These are phyloP conservation scores for Hemicrepidius hirtus DNA, from an alignment of 2,888 invertebrate species.

Conservation along the genomic window DNA sequence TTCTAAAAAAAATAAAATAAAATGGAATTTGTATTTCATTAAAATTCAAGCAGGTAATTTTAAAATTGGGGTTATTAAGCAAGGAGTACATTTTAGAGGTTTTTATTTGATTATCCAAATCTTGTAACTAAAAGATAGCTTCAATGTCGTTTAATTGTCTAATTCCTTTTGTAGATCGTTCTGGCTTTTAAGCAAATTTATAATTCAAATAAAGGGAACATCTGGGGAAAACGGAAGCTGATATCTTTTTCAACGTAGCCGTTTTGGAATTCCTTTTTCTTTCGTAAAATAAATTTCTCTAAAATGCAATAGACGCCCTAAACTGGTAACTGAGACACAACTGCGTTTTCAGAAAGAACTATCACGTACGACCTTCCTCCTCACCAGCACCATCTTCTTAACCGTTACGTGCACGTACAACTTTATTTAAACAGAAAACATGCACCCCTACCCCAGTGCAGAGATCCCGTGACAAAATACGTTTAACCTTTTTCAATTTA, in stretches of 20 bases:
- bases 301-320: conserved; percentile 47
- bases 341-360: conserved; percentile 49
- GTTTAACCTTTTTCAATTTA: conserved; percentile 61
- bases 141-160: conserved; percentile 10
- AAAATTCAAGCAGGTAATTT: conserved; percentile 1
- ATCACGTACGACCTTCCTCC: conserved; percentile 52
- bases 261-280: conserved; percentile 41
- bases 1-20: neutral
- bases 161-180: conserved; percentile 27
- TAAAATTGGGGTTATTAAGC: neutral
- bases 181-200: conserved; percentile 18
- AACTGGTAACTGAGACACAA: conserved; percentile 50
- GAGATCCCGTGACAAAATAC: conserved; percentile 60
- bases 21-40: neutral
- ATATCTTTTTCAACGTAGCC: conserved; percentile 28
- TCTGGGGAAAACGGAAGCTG: conserved; percentile 19
- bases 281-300: conserved; percentile 46
- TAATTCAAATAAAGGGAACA: conserved; percentile 13
- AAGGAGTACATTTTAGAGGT: neutral
- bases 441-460: conserved; percentile 52
- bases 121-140: neutral
- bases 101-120: conserved; percentile 1
- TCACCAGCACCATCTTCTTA: conserved; percentile 49
- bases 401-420: conserved; percentile 62
- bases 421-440: conserved; percentile 65